Evolutionary conservation across 2,113 vertebrate genomes (phyloP).

Genomic region (Desmodus rotundus): DNA sequence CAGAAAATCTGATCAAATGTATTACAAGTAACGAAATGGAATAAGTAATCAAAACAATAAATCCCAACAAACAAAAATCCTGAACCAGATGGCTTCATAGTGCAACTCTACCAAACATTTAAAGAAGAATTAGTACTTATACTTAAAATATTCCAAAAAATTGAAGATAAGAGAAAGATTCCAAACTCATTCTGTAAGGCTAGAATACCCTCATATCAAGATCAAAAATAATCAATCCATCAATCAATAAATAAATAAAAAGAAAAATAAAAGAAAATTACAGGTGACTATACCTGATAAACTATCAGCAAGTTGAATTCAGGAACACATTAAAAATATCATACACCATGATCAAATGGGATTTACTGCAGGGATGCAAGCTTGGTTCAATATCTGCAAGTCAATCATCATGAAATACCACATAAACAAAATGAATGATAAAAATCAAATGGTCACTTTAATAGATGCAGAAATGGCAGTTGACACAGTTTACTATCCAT

Average conservation of each 20-base stretch:
- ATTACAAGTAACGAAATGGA: background rate
- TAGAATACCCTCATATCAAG: background rate
- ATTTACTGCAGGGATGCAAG: too few species aligned
- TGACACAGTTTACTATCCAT: background rate
- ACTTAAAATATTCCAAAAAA: background rate
- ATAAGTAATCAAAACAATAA: background rate
- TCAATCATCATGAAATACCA: background rate
- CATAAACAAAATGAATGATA: background rate
- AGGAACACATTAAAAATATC: too few species aligned
- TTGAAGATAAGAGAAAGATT: background rate
- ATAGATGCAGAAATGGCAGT: background rate
- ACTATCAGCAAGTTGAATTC: too few species aligned
- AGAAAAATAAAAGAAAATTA: background rate
- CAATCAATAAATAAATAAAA: too few species aligned
- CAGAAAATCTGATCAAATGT: background rate
- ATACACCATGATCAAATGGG: too few species aligned
- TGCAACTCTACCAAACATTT: background rate
- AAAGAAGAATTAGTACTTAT: background rate
- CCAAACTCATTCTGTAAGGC: background rate
- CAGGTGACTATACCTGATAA: too few species aligned
- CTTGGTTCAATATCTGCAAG: too few species aligned
- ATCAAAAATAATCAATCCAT: too few species aligned
- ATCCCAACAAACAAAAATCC: background rate
- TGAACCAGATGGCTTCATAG: background rate
- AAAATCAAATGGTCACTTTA: background rate